phyloP scores from a whole-genome alignment of 2,113 vertebrate genomes.

The Pseudorhombus dupliciocellatus region DNA sequence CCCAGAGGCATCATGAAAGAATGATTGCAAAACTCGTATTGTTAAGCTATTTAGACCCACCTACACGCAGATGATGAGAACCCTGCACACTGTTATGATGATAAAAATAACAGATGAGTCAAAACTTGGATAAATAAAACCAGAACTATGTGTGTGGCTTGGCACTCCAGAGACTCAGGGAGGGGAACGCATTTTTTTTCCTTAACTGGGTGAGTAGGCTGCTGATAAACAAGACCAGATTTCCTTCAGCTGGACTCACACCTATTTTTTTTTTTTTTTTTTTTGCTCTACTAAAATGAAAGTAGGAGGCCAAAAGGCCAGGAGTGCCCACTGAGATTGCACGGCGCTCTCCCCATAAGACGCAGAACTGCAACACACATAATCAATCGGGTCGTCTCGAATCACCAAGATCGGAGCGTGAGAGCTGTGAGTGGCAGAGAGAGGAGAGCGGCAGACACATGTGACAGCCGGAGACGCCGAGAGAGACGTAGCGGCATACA shows the following conservation, averaged over 20 bases:
- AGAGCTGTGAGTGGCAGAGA: slow-evolving; percentile 40
- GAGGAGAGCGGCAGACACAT: slow-evolving; percentile 31
- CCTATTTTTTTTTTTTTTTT: not conserved
- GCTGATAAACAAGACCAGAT: not conserved
- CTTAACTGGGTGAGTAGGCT: not conserved
- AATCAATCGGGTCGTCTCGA: slow-evolving; percentile 19
- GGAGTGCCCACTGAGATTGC: slow-evolving; percentile 1
- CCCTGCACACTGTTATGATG: not conserved
- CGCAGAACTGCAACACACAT: not conserved
- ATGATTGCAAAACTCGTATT: not conserved
- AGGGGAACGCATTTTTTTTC: not conserved
- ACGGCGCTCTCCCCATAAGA: slow-evolving; percentile 5
- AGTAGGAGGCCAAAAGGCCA: slow-evolving; percentile 20
- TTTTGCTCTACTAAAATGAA: not conserved
- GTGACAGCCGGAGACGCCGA: slow-evolving; percentile 43
- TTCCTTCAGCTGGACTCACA: slow-evolving; percentile 16
- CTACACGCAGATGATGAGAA: not conserved
- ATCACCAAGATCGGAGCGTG: slow-evolving; percentile 21
- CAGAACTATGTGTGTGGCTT: not conserved
- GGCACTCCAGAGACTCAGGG: not conserved
- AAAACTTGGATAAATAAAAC: not conserved
- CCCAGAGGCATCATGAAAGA: not conserved
- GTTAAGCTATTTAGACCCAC: too few species aligned
- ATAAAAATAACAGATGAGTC: not conserved
- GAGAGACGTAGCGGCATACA: slow-evolving; percentile 46